Evolutionary conservation across 2,113 vertebrate genomes (phyloP).

Genomic region (Ranitomeya variabilis): DNA sequence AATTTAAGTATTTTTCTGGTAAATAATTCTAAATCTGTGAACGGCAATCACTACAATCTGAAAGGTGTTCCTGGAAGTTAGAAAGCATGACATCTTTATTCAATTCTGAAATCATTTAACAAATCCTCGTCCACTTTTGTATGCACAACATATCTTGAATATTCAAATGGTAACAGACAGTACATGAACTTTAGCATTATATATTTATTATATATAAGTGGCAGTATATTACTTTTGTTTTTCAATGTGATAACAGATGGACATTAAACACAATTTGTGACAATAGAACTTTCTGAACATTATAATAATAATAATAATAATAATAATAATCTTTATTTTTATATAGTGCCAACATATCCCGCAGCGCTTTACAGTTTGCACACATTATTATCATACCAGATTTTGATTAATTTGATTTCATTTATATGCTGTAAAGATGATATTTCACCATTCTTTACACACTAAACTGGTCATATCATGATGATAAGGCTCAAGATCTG

Average conservation of each 20-base stretch:
- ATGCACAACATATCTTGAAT: background rate
- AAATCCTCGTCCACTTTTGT: background rate
- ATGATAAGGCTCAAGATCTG: too few species aligned
- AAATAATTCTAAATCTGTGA: slow-evolving; percentile 41
- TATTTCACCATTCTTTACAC: too few species aligned
- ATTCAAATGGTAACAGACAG: background rate
- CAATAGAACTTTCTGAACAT: too few species aligned
- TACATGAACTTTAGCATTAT: background rate
- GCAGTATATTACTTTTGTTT: background rate
- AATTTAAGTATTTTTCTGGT: slow-evolving; percentile 55
- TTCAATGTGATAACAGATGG: background rate
- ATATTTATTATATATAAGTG: background rate
- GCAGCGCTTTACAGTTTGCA: too few species aligned
- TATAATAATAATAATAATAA: too few species aligned
- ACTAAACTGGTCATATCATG: too few species aligned
- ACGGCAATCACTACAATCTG: slow-evolving; percentile 39
- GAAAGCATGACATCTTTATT: slow-evolving; percentile 8
- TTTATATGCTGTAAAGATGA: background rate
- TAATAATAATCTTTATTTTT: too few species aligned
- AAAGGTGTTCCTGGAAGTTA: slow-evolving; percentile 45
- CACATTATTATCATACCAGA: too few species aligned
- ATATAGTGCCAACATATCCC: too few species aligned
- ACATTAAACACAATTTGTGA: background rate
- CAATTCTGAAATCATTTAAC: slow-evolving; percentile 30
- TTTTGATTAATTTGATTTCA: background rate